These are phyloP conservation scores for Apocheima hispidaria DNA, from an alignment of 2,888 invertebrate species.

Conservation along the genomic window DNA sequence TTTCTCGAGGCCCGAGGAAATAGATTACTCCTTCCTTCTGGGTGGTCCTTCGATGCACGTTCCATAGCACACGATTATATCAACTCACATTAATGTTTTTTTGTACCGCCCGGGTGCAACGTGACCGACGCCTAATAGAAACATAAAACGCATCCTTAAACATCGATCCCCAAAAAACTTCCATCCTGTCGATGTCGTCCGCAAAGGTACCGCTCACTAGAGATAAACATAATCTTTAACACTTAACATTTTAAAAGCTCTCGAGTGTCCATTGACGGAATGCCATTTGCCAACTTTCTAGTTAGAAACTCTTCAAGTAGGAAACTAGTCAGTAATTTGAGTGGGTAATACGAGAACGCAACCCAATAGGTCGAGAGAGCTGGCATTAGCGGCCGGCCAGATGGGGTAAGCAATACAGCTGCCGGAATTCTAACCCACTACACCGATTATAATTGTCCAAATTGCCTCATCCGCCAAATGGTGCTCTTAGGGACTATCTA, in stretches of 20 bases:
- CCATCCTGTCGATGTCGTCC: slow-evolving; percentile 30
- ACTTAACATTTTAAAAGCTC: slow-evolving; percentile 43
- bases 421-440: slow-evolving; percentile 83
- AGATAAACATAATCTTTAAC: slow-evolving; percentile 42
- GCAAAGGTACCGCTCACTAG: slow-evolving; percentile 36
- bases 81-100: slow-evolving; percentile 63
- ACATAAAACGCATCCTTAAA: slow-evolving; percentile 49
- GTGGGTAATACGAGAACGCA: slow-evolving; percentile 69
- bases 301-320: slow-evolving; percentile 66
- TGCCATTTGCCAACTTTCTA: slow-evolving; percentile 46
- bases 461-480: slow-evolving; percentile 76
- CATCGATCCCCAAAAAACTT: slow-evolving; percentile 37
- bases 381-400: slow-evolving; percentile 59
- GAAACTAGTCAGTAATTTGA: slow-evolving; percentile 67
- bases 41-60: slow-evolving; percentile 66
- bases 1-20: slow-evolving; percentile 54
- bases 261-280: slow-evolving; percentile 29
- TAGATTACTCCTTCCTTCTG: slow-evolving; percentile 61
- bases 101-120: slow-evolving; percentile 58
- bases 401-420: slow-evolving; percentile 61
- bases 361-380: slow-evolving; percentile 66
- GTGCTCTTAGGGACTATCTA: slow-evolving; percentile 44
- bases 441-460: slow-evolving; percentile 78
- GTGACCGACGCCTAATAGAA: slow-evolving; percentile 61
- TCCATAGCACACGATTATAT: slow-evolving; percentile 62